Base-by-base conservation (phyloP, 2,888 invertebrate species). In the Meteorus cinctellus region DNA sequence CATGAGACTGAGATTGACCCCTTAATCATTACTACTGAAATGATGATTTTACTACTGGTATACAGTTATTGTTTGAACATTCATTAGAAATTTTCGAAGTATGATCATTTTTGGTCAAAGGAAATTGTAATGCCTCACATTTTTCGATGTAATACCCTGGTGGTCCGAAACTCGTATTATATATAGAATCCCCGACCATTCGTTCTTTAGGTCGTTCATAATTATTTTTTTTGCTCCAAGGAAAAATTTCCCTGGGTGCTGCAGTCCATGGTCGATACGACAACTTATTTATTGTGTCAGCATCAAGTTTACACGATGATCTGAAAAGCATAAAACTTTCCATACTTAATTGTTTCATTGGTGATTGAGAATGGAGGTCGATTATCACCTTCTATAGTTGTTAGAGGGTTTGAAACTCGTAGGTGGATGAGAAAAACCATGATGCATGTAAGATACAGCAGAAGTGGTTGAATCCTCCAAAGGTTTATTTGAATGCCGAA, bases 131-230 rank as follows among this genome's bases (percentile, higher is more conserved):
- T 29, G 31, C 14, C 14, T 45, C 77, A 71, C 82, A 82, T 31
- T 83, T 84, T 69, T 89, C 86, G 16, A 87, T 74, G 77, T 84
- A 88, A 69, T 86, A 81, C 6, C 89, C 90, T 6, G 90, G 90
- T 0, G 86, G 79, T 1, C 87, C 85, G 63, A 86, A 90, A 78
- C 89, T 90, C 77, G 83, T 84, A 24, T 86, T 82, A 75, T 89
- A 89, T 6, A 88, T 81, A 0, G 89, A 88, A 31, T 87, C 84
- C 0, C 81, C 79, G 5, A 79, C 79, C 82, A 90, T 87, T 2
- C 83, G 83, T 34, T 84, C 81, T 41, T 81, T 83, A 0, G 89
- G 87, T 2, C 79, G 79, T 59, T 81, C 73, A 77, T 89, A 90
- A 24, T 80, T 79, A 2, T 45, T 29, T 67, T 85, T 87, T 19